Base-by-base conservation (phyloP, 1,140 invertebrate genomes). In the Coelopa frigida region DNA sequence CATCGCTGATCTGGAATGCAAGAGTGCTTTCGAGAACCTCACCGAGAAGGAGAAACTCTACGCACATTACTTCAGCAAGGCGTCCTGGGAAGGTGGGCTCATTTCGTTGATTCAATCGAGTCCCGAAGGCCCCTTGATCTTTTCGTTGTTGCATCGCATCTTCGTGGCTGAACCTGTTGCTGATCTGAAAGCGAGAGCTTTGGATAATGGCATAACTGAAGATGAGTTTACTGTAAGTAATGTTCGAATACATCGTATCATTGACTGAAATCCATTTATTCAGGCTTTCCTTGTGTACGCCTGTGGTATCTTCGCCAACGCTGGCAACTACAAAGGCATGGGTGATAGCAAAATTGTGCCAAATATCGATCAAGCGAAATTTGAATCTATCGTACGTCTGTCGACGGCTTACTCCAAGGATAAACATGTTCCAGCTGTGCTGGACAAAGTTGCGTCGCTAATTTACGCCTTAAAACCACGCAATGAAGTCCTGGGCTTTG, bases 281-380 rank as follows among this genome's bases (percentile, higher is more conserved):
- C 58, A 91, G 87, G 86, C 87, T 40, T 81, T 94, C 50, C 65
- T 92, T 17, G 83, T 92, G 4, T 96, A 94, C 71, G 71, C 82
- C n/a, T 82, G 81, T 61, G 88, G 84, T 3, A 62, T 93, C 23
- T 88, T 91, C 62, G 75, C 80, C 17, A 94, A 94, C 70, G 76
- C 83, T 61, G 94, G 93, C 21, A 97, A 98, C 71, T 98, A 96
- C 68, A 94, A 94, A 70, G 81, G 72, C 14, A 94, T 94, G 78
- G 93, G 93, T 8, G 92, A 96, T 70, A 85, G 82, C 23, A 98
- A 98, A 74, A 87, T 97, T 59, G 80, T 97, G 55, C 94, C 94
- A 11, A 85, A 87, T 61, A 64, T 96, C 12, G 65, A 81, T 2
- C 73, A 78, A 59, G 76, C 82, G 1, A 82, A 85, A 53, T 82